A percentile compares a stretch with the other conserved stretches of the same genome.
Evolutionary conservation across 1,140 invertebrate species (phyloP).

Genomic region (Penaeus japonicus): DNA sequence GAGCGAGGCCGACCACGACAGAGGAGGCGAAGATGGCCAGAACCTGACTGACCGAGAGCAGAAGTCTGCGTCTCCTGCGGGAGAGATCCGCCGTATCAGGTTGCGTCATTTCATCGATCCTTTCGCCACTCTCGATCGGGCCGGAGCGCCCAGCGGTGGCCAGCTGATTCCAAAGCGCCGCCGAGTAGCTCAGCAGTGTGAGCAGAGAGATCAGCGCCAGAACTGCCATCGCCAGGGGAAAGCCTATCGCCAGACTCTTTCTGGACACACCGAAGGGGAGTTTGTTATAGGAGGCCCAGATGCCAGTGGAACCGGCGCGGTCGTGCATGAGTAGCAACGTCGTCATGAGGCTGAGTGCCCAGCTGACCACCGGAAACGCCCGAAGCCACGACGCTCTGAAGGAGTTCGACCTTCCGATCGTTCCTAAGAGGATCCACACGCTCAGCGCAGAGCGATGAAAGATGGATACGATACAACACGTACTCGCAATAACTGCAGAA

Average conservation of each 20-base stretch:
- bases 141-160: background rate
- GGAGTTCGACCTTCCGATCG: background rate
- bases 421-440: background rate
- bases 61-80: no score
- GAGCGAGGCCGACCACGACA: background rate
- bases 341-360: background rate
- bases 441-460: background rate
- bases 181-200: background rate
- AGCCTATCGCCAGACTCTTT: background rate
- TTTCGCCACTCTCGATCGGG: no score
- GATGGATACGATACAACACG: background rate
- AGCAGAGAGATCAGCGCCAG: background rate
- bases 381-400: background rate
- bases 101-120: no score
- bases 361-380: background rate
- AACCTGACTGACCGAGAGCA: no score
- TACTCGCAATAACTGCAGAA: background rate
- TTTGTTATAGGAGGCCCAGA: conserved; percentile 31
- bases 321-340: background rate
- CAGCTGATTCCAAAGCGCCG: background rate
- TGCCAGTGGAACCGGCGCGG: background rate
- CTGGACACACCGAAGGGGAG: background rate
- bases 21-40: background rate
- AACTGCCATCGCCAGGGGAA: background rate
- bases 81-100: no score